These are phyloP conservation scores for Epinephelus coioides DNA, from an alignment of 2,797 vertebrate genomes.

Conservation along the genomic window DNA sequence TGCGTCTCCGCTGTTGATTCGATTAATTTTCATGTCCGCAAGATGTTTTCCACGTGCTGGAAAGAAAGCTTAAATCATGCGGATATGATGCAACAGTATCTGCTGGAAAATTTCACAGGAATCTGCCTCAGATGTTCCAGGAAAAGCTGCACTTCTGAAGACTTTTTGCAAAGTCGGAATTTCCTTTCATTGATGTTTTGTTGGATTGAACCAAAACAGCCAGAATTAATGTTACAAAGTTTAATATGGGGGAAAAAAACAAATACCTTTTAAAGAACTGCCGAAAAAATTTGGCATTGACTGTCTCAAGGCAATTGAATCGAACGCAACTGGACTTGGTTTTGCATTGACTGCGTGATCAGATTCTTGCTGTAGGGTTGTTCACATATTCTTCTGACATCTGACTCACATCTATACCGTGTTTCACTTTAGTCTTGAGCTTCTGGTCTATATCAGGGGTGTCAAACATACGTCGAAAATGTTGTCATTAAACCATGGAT, in stretches of 20 bases:
- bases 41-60: background rate
- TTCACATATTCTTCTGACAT: too few species aligned
- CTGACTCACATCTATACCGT: too few species aligned
- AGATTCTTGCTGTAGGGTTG: too few species aligned
- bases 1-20: background rate
- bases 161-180: background rate
- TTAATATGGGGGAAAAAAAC: background rate
- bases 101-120: background rate
- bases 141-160: background rate
- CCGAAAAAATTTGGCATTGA: background rate
- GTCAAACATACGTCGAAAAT: too few species aligned
- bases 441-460: too few species aligned
- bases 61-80: background rate
- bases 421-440: too few species aligned
- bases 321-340: too few species aligned
- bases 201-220: background rate
- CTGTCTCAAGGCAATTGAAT: too few species aligned
- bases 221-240: background rate
- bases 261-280: background rate
- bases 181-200: background rate
- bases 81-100: constrained; percentile 2
- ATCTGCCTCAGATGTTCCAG: background rate
- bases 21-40: background rate
- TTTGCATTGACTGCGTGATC: too few species aligned
- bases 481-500: too few species aligned